These are phyloP conservation scores for Agrochola lychnidis DNA, from an alignment of 2,888 invertebrate species.

Conservation along the genomic window DNA sequence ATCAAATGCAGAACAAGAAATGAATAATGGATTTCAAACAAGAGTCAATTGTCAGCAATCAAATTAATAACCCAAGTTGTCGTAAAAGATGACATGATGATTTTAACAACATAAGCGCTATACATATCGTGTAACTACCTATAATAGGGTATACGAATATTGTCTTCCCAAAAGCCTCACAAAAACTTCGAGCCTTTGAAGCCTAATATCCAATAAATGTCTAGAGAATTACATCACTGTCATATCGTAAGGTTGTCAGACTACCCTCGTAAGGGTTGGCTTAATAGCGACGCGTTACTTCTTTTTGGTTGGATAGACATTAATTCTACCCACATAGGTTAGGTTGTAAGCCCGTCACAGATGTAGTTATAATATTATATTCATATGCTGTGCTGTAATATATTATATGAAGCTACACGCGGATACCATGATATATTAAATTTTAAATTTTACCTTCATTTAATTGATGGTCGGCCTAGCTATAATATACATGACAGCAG, in stretches of 20 bases:
- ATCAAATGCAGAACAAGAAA: neutral
- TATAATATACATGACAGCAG: no score
- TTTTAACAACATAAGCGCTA: neutral
- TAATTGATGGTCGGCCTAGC: no score
- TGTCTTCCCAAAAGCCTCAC: neutral
- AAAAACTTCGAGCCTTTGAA: slow-evolving; percentile 20
- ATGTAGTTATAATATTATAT: neutral
- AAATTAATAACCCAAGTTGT: neutral
- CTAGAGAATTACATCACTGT: slow-evolving; percentile 27
- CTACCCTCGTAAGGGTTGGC: slow-evolving; percentile 22
- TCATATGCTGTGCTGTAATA: no score
- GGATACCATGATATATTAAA: no score
- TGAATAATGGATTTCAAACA: neutral
- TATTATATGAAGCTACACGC: no score
- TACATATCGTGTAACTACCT: neutral
- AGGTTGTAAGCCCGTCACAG: neutral
- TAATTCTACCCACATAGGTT: neutral
- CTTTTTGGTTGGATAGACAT: slow-evolving; percentile 14
- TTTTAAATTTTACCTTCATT: no score
- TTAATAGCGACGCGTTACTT: slow-evolving; percentile 12
- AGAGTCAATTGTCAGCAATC: no score
- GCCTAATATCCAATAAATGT: slow-evolving; percentile 14
- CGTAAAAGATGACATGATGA: neutral
- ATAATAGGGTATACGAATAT: neutral
- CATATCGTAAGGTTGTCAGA: slow-evolving; percentile 5